Evolutionary conservation across 2,113 vertebrate species (phyloP), one percentile per base, ranked within the genome.

Genomic region (Pterophyllum scalare): DNA sequence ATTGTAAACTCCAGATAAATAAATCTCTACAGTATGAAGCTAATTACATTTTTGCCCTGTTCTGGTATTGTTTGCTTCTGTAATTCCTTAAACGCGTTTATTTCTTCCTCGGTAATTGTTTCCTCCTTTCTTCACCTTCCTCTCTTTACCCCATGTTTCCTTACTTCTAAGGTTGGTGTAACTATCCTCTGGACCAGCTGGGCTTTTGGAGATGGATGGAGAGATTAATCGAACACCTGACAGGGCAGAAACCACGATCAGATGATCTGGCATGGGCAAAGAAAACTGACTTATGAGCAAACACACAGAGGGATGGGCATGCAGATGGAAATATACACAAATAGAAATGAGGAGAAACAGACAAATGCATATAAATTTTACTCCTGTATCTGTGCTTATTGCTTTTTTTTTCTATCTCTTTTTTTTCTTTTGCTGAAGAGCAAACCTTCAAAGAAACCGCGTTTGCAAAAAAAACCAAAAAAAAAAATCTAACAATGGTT

Each of bases 221-320:
- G 88, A 77, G 59, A n/a, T 20, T 95, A 85, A 94, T 96, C 12
- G 85, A 95, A 75, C 81, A 22, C 6, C 4, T 95, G 38, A 96
- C 94, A 0, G 95, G 96, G n/a, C 89, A 92, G 62, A 95, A 82
- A 54, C 95, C 96, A 0, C 94, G 94, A 67, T 93, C 93, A 9
- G 96, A 96, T 19, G 95, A 96, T 90, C 67, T 96, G 92, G 93
- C 89, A 2, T 96, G 96, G 96, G 93, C 94, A 31, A 95, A 96
- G 93, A 96, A 92, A 86, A 96, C 92, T 0, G 90, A 95, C 81
- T 94, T 81, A 94, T 28, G n/a, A 80, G 67, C 59, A 58, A 12
- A 38, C 4, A 20, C 31, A 84, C 9, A 10, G 20, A 33, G 8
- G 14, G 58, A 80, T 9, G 60, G 56, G 31, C 77, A 76, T 52